These are phyloP conservation scores for Lordiphosa andalusiaca DNA, from an alignment of 2,888 invertebrate genomes.

Conservation along the genomic window DNA sequence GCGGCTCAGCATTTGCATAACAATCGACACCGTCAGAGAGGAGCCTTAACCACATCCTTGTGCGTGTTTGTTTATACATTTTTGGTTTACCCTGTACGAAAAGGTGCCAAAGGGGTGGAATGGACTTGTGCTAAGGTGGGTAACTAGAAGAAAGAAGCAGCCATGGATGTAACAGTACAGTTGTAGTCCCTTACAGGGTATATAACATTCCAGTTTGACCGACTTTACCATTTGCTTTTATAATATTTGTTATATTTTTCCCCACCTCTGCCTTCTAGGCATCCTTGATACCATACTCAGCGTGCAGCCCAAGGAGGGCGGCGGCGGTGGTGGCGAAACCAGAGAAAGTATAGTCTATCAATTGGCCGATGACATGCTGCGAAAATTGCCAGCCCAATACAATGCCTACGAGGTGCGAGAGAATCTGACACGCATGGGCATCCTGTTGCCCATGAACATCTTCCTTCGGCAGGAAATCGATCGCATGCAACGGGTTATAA, in stretches of 20 bases:
- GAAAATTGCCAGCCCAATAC: conserved; percentile 91
- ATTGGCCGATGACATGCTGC: conserved; percentile 95
- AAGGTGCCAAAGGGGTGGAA: no score
- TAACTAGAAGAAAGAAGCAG: no score
- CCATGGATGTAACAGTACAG: no score
- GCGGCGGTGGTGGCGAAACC: conserved; percentile 93
- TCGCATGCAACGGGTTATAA: conserved; percentile 93
- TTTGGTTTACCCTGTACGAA: no score
- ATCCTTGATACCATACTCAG: conserved; percentile 96
- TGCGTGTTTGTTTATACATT: no score
- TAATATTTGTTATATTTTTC: conserved; percentile 12
- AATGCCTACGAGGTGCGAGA: conserved; percentile 94
- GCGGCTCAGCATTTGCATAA: conserved; percentile 4
- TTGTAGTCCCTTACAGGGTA: no score
- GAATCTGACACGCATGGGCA: conserved; percentile 93
- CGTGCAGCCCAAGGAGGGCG: conserved; percentile 98
- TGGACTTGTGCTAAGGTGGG: no score
- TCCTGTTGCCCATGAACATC: conserved; percentile 96
- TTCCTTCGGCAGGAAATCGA: conserved; percentile 90
- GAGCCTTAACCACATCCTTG: conserved; percentile 10
- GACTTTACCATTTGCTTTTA: conserved; percentile 12
- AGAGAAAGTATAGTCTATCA: conserved; percentile 95
- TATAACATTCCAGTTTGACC: no score
- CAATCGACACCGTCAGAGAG: conserved; percentile 12
- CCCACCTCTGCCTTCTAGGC: conserved; percentile 71